A percentile compares a stretch with the other conserved stretches of the same genome.
These are phyloP conservation scores for Haliaeetus vocifer DNA, from an alignment of 2,797 vertebrate species.

Conservation along the genomic window DNA sequence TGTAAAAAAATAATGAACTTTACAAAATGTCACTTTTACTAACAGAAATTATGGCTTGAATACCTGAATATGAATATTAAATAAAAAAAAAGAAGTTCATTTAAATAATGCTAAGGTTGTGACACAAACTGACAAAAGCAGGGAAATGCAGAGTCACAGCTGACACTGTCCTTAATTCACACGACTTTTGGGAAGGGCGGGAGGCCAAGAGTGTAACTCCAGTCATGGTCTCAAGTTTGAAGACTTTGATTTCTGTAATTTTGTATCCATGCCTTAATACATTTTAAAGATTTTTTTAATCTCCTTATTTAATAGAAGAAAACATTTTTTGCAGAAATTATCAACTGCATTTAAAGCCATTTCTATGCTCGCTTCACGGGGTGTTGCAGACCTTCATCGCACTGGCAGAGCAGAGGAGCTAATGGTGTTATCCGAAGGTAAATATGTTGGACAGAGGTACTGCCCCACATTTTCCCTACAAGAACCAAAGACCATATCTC, in stretches of 20 bases:
- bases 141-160: slow-evolving; percentile 69
- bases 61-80: slow-evolving; percentile 75
- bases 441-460: neutral
- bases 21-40: slow-evolving; percentile 79
- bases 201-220: neutral
- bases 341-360: neutral
- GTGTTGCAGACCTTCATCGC: neutral
- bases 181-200: slow-evolving; percentile 2
- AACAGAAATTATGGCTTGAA: slow-evolving; percentile 76
- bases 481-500: neutral
- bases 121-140: slow-evolving; percentile 71
- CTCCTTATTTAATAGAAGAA: neutral
- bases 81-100: slow-evolving; percentile 67
- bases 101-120: slow-evolving; percentile 73
- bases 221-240: neutral
- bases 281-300: slow-evolving; percentile 41
- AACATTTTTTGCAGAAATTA: neutral
- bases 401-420: neutral
- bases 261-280: neutral
- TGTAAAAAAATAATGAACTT: slow-evolving; percentile 78
- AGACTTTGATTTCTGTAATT: slow-evolving; percentile 9
- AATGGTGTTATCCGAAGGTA: neutral
- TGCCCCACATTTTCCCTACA: too few species aligned
- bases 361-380: neutral
- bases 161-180: slow-evolving; percentile 59